These are phyloP conservation scores for Periparus ater DNA, from an alignment of 2,797 vertebrate species.

Conservation along the genomic window DNA sequence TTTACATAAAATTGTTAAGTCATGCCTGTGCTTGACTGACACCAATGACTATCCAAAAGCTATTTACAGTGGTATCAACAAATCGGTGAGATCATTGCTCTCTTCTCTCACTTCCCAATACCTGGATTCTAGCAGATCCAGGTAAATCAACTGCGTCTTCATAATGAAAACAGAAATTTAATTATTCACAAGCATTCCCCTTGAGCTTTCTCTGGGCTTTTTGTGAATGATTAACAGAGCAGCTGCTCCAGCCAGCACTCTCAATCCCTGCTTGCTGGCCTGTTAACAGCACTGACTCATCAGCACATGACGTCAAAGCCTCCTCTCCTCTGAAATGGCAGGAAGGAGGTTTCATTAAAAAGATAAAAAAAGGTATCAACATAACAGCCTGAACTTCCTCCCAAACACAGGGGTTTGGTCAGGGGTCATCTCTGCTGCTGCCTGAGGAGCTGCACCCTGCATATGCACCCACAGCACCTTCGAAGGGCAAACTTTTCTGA, in stretches of 20 bases:
- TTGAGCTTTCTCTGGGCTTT: conserved; percentile 67
- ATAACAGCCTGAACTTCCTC: conserved; percentile 68
- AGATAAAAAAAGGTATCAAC: conserved; percentile 54
- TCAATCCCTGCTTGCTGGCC: conserved; percentile 60
- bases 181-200: conserved; percentile 76
- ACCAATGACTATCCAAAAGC: not conserved
- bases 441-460: not conserved
- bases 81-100: not conserved
- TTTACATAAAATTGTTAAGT: not conserved
- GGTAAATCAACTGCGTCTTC: conserved; percentile 47
- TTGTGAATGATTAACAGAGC: conserved; percentile 79
- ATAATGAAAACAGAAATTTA: conserved; percentile 77
- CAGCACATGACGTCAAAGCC: conserved; percentile 73
- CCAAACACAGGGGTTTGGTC: not conserved
- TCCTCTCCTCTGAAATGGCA: conserved; percentile 60
- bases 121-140: conserved; percentile 41
- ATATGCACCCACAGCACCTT: not conserved
- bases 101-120: not conserved
- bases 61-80: conserved; percentile 9
- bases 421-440: conserved; percentile 17
- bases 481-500: not conserved
- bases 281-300: conserved; percentile 75
- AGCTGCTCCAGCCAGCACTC: conserved; percentile 68
- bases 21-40: not conserved
- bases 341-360: conserved; percentile 68